A percentile compares a stretch with the other conserved stretches of the same genome.
phyloP scores from a whole-genome alignment of 2,888 invertebrate genomes.

The Petrolisthes manimaculis region DNA sequence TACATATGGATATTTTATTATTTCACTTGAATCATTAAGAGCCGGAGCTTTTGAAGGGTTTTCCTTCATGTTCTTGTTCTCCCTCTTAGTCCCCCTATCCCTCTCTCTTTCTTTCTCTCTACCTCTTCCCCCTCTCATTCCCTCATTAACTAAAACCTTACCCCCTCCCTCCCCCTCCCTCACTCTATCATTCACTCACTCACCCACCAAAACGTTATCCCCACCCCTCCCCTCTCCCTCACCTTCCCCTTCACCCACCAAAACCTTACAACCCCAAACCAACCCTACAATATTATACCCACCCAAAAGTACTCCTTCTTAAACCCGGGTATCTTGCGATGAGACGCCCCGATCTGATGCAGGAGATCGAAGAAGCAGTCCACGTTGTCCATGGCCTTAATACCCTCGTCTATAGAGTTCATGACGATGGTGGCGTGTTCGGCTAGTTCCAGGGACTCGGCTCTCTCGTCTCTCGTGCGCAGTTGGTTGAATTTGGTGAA shows the following conservation, averaged over 20 bases:
- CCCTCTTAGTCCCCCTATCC: not conserved
- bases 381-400: slow-evolving; percentile 86
- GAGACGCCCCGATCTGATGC: slow-evolving; percentile 85
- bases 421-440: slow-evolving; percentile 91
- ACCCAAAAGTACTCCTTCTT: slow-evolving; percentile 91
- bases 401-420: slow-evolving; percentile 89
- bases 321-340: slow-evolving; percentile 86
- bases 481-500: slow-evolving; percentile 86
- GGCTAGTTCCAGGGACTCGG: slow-evolving; percentile 81
- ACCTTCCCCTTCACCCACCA: not conserved
- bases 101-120: not conserved
- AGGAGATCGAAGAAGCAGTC: slow-evolving; percentile 87
- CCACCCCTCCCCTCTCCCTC: not conserved
- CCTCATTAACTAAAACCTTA: no score
- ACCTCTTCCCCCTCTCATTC: not conserved
- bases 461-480: slow-evolving; percentile 84
- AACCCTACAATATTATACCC: no score
- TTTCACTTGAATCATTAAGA: no score
- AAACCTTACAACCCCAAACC: not conserved
- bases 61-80: not conserved
- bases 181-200: not conserved
- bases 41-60: no score
- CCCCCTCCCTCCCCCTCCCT: not conserved
- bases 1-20: no score
- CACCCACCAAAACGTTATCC: not conserved